phyloP scores from a whole-genome alignment of 30 jellyfish, hydroid and myxozoan species.

The Aurelia aurita complex sp. Pacific region DNA sequence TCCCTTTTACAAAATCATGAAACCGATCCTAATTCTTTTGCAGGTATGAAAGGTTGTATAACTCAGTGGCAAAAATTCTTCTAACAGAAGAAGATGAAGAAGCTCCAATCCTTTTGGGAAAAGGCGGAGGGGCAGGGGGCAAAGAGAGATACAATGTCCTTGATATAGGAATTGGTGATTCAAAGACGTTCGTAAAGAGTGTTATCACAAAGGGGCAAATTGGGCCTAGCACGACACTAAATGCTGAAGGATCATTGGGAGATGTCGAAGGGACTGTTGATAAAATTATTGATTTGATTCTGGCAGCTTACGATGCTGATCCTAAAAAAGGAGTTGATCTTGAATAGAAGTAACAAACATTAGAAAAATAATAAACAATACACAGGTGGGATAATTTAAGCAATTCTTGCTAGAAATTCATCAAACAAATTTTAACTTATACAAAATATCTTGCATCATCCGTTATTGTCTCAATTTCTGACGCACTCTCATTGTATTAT shows the following conservation, averaged over 20 bases:
- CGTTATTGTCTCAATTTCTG: too few relatives aligned
- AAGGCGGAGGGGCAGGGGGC: conserved; percentile 26
- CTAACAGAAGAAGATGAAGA: conserved; percentile 25
- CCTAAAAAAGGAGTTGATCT: conserved; percentile 16
- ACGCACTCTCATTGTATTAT: too few relatives aligned
- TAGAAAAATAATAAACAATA: too few relatives aligned
- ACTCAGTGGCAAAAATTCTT: conserved; percentile 52
- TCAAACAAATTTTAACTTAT: too few relatives aligned
- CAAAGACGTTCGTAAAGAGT: conserved; percentile 33
- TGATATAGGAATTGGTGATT: conserved; percentile 44
- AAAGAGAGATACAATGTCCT: conserved; percentile 16
- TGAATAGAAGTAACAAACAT: not conserved
- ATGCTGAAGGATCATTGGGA: conserved; percentile 7
- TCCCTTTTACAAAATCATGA: too few relatives aligned
- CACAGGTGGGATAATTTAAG: too few relatives aligned
- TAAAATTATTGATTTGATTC: conserved; percentile 27
- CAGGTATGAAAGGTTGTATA: conserved; percentile 56
- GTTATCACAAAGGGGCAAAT: conserved; percentile 10
- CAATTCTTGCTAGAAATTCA: too few relatives aligned
- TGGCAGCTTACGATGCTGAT: conserved; percentile 17
- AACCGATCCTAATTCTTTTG: not conserved
- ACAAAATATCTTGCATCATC: too few relatives aligned
- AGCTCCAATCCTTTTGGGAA: conserved; percentile 29
- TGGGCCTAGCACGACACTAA: conserved; percentile 7
- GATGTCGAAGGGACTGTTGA: conserved; percentile 32